Evolutionary conservation across 2,888 invertebrate genomes (phyloP), one percentile per base, ranked within the genome.

Genomic region (Limenitis camilla): DNA sequence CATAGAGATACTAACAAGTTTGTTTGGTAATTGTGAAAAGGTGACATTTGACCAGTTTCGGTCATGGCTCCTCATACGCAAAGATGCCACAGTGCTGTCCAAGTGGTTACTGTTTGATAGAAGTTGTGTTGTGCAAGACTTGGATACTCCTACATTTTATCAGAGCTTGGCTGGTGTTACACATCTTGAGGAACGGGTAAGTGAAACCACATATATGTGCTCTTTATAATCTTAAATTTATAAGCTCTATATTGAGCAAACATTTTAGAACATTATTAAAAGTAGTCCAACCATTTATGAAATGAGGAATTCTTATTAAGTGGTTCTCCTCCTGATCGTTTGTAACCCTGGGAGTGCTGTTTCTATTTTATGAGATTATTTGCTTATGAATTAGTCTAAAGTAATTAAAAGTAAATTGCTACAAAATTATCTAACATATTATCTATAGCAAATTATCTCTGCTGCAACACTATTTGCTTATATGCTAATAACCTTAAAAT

Each of bases 131-230:
- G 92, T 93, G 40, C 93, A 94, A 56, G 95, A 96, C 69, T 81
- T 93, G 69, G 96, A 96, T 75, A 95, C 95, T 1, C 93, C 93
- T 0, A 96, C 96, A 0, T 97, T 97, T 73, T 97, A 97, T 78
- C 97, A 97, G 75, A 96, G 96, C 48, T 86, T 97, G 55, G 96
- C 97, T 38, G 97, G 97, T 32, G 97, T 97, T 32, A 97, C 97
- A 27, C 97, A 97, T 84, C 88, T 93, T 50, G 93, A 93, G 63
- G 93, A 93, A 64, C 89, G 91, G 76, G 94, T 94, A 74, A 89
- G 90, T 72, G 31, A 10, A 38, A 39, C 11, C 10, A 29, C 30
- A 19, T 6, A 31, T 27, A 30, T 8, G 29, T 8, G n/a, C 30
- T 7, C 29, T 47, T n/a, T n/a, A n/a, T n/a, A n/a, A n/a, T n/a